phyloP scores from a whole-genome alignment of 2,113 vertebrate species.

The Labeo catla region DNA sequence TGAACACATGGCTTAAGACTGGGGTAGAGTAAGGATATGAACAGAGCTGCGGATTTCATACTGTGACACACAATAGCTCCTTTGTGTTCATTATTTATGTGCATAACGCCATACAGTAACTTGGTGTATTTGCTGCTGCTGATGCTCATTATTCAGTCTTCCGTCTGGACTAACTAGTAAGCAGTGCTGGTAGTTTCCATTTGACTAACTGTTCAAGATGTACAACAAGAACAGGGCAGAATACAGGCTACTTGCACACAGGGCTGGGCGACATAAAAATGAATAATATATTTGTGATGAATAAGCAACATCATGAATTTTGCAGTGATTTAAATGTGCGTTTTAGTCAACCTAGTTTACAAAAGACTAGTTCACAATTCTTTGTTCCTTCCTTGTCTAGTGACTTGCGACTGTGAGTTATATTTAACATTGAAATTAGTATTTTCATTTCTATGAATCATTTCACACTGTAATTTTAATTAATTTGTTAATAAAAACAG shows the following conservation, averaged over 20 bases:
- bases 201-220: conserved; percentile 32
- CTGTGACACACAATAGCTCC: background rate
- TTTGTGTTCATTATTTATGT: conserved; percentile 68
- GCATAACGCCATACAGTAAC: conserved; percentile 64
- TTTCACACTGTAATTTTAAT: background rate
- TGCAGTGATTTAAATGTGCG: background rate
- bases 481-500: too few species aligned
- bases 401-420: background rate
- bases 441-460: too few species aligned
- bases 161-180: conserved; percentile 52
- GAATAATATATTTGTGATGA: background rate
- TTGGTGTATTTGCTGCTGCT: conserved; percentile 47
- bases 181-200: conserved; percentile 39
- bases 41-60: background rate
- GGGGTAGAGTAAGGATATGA: background rate
- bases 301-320: background rate
- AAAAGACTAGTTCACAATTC: background rate
- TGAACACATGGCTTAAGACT: background rate
- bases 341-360: background rate
- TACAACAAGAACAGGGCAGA: background rate
- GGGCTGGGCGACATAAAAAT: too few species aligned
- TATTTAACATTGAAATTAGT: too few species aligned
- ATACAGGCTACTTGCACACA: background rate
- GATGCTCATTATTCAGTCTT: conserved; percentile 49
- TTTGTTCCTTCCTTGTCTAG: background rate